phyloP scores from a whole-genome alignment of 1,140 invertebrate species.

The Drosophila funebris region DNA sequence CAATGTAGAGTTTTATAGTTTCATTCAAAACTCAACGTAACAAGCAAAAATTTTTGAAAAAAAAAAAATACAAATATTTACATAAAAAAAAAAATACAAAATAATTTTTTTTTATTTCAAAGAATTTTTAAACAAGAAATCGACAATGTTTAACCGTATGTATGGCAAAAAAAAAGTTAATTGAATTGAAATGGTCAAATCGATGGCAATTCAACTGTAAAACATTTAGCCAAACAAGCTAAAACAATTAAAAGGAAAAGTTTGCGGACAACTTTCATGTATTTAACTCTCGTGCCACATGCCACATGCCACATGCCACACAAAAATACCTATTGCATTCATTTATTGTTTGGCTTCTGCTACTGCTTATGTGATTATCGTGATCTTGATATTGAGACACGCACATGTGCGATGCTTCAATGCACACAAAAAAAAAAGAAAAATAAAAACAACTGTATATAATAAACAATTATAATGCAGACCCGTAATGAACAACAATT shows the following conservation, averaged over 20 bases:
- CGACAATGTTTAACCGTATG: not conserved
- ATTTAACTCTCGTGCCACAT: slow-evolving; percentile 12
- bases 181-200: not conserved
- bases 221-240: slow-evolving; percentile 23
- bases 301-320: slow-evolving; percentile 28
- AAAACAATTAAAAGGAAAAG: slow-evolving; percentile 33
- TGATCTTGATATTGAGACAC: slow-evolving; percentile 80
- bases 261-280: slow-evolving; percentile 22
- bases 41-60: slow-evolving; percentile 13
- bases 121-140: not conserved
- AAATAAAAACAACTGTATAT: not conserved
- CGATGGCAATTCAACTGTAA: not conserved
- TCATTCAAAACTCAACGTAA: slow-evolving; percentile 2
- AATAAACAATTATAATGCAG: slow-evolving; percentile 53
- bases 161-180: not conserved
- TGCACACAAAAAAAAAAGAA: slow-evolving; percentile 34
- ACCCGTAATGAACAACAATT: slow-evolving; percentile 50
- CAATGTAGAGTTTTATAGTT: not conserved
- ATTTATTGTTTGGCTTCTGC: slow-evolving; percentile 11
- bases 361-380: slow-evolving; percentile 55
- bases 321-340: slow-evolving; percentile 23
- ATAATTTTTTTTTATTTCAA: not conserved
- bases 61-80: not conserved
- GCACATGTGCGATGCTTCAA: slow-evolving; percentile 69
- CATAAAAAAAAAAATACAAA: not conserved